These are phyloP conservation scores for Rhinopomastus cyanomelas DNA, from an alignment of 2,113 vertebrate genomes.

Conservation along the genomic window DNA sequence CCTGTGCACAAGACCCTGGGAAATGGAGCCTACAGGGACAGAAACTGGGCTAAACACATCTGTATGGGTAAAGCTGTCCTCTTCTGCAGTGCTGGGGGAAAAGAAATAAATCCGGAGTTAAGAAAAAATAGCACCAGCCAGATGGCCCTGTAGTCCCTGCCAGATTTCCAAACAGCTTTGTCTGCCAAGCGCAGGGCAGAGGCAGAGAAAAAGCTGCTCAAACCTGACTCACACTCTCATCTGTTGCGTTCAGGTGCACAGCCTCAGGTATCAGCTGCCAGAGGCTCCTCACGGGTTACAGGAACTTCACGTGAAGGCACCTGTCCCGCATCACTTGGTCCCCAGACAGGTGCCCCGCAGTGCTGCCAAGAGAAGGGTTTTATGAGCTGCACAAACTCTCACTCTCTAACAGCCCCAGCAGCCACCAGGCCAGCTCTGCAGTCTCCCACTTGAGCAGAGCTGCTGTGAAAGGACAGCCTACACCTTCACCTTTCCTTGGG, in stretches of 20 bases:
- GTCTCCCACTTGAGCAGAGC: neutral
- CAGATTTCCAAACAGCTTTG: conserved; percentile 35
- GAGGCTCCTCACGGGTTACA: neutral
- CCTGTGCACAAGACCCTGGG: neutral
- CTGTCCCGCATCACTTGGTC: neutral
- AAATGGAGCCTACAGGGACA: neutral
- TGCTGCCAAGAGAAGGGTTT: neutral
- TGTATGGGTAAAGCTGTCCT: neutral
- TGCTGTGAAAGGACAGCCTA: neutral
- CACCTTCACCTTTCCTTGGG: neutral
- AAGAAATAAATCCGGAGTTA: neutral
- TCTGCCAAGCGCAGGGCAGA: neutral
- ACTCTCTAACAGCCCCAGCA: neutral
- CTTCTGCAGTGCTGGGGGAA: neutral
- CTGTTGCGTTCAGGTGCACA: neutral
- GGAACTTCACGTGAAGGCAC: neutral
- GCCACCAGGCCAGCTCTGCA: neutral
- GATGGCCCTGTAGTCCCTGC: conserved; percentile 33
- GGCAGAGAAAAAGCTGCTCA: neutral
- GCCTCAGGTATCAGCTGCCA: neutral
- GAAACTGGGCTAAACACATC: neutral
- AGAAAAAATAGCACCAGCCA: neutral
- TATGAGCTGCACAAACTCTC: neutral
- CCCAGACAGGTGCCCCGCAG: neutral
- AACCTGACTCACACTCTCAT: neutral